Base-by-base conservation (phyloP, 2,113 vertebrate species). In the Aptenodytes patagonicus region DNA sequence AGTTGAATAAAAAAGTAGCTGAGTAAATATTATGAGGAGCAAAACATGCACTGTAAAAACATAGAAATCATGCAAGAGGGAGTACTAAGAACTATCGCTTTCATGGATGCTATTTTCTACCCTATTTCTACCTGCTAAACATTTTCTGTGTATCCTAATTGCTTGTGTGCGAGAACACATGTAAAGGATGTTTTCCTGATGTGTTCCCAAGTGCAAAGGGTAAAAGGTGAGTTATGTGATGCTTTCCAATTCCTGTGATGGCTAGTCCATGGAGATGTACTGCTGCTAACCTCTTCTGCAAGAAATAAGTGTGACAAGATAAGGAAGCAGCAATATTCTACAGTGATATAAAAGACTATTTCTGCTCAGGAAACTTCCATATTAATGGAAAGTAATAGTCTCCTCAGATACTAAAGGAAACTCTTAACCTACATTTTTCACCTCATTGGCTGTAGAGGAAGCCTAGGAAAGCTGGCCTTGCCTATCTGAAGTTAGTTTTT, bases 81-180 rank as follows among this genome's bases (percentile, higher is more conserved):
- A 86, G 20, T 65, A 49, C n/a, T 46, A 68, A 72, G 70, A 80
- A 22, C 0, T 6, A 46, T 24, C 13, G 5, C 31, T 65, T 80
- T 72, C 1, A 3, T 66, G 64, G 17, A 40, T 61, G 34, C 3
- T 70, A 14, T 62, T 95, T 95, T 86, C 25, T 72, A 18, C 11
- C 10, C 1, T 55, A 6, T 75, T 89, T 75, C 15, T 83, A 51
- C 12, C 31, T 32, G 31, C 15, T 83, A 57, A 70, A 49, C 1
- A 31, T 77, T 83, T 83, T 78, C 46, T 34, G 3, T 38, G 17
- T 36, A 42, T 57, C 11, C 25, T 87, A 73, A 65, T 7, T 61
- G 3, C 32, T 64, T 6, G 7, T 52, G 19, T 64, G 10, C 0
- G 2, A 68, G 22, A 57, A n/a, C 11, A 57, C 3, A 57, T 1